A percentile compares a stretch with the other conserved stretches of the same genome.
These are phyloP conservation scores for Meriones unguiculatus DNA, from an alignment of 2,113 vertebrate species.

Conservation along the genomic window DNA sequence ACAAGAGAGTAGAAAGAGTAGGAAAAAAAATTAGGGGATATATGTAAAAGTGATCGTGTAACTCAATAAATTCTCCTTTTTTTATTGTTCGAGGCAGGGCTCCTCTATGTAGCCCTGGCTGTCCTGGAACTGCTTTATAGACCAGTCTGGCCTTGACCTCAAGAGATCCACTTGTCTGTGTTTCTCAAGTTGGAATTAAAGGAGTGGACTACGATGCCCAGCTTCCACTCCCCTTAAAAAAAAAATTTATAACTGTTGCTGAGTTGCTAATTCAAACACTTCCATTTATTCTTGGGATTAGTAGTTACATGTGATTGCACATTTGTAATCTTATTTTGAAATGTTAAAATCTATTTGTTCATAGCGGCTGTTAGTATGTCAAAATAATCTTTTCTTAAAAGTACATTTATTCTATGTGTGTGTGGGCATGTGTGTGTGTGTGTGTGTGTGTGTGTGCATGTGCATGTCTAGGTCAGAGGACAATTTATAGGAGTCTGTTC, in stretches of 20 bases:
- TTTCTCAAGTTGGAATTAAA: neutral
- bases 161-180: neutral
- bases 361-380: neutral
- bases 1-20: neutral
- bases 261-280: neutral
- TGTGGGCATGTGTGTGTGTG: neutral
- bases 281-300: slow-evolving; percentile 6
- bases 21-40: slow-evolving; percentile 2
- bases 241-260: neutral
- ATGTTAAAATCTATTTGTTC: slow-evolving; percentile 25
- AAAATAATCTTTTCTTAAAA: slow-evolving; percentile 16
- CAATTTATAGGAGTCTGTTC: neutral
- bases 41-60: neutral
- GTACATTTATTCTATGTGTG: neutral
- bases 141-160: neutral
- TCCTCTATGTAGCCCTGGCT: neutral
- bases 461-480: neutral
- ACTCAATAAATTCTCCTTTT: neutral
- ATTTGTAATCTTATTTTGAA: neutral
- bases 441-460: neutral
- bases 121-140: neutral
- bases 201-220: rapidly evolving
- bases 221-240: neutral
- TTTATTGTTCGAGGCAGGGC: neutral
- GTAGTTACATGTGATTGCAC: neutral